Conservation (phyloP, 2,888 invertebrate species). For the Branchellion lobata region DNA sequence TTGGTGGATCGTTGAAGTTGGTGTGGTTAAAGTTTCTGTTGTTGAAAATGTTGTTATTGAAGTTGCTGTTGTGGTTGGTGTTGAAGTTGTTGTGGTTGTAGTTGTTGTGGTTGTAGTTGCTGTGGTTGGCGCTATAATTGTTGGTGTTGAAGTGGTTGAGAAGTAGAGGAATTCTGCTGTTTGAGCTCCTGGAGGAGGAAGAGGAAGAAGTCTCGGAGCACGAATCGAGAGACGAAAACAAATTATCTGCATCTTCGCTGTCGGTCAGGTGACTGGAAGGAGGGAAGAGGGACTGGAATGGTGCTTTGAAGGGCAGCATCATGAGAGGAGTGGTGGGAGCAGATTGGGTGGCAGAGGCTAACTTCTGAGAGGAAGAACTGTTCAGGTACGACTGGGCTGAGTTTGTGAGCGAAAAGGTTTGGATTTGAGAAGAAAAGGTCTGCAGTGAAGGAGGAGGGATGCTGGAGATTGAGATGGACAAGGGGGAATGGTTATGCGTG, state of each 20-base stretch:
- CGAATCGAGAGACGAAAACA: slow-evolving; percentile 12
- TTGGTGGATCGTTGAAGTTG: not conserved
- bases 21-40: no score
- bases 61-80: not conserved
- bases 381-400: no score
- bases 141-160: not conserved
- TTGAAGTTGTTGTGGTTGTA: not conserved
- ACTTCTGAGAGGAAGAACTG: no score
- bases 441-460: not conserved
- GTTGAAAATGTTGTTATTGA: not conserved
- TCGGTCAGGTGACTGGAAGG: not conserved
- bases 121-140: no score
- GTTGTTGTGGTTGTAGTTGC: no score
- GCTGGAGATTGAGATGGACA: not conserved
- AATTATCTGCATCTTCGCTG: slow-evolving; percentile 4
- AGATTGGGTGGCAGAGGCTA: no score
- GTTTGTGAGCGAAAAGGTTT: not conserved
- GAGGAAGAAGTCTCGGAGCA: slow-evolving; percentile 18
- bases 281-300: not conserved
- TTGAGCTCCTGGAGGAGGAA: not conserved
- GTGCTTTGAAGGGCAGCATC: not conserved
- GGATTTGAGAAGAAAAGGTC: not conserved
- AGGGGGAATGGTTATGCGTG: no score
- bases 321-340: slow-evolving; percentile 32
- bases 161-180: not conserved